A percentile compares a stretch with the other conserved stretches of the same genome.
Evolutionary conservation across 2,113 vertebrate genomes (phyloP).

Genomic region (Balaeniceps rex): DNA sequence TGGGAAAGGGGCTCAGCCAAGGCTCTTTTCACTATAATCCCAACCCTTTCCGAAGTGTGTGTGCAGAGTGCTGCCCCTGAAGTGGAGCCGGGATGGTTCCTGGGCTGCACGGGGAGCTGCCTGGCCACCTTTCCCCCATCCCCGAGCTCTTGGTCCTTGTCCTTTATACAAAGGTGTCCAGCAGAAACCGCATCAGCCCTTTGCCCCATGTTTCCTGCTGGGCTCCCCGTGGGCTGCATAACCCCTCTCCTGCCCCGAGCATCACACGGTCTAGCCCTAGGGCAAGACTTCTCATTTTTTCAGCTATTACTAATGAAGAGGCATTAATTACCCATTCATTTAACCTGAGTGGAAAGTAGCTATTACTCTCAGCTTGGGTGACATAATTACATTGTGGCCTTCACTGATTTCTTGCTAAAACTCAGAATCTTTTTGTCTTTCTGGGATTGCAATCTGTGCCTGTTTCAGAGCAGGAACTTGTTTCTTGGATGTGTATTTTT

Average conservation of each 20-base stretch:
- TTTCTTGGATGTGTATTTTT: background rate
- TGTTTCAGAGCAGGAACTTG: background rate
- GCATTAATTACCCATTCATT: background rate
- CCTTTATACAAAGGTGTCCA: background rate
- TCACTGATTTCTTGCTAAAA: background rate
- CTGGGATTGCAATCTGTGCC: background rate
- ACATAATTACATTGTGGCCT: background rate
- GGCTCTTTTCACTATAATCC: background rate
- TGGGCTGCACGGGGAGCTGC: background rate
- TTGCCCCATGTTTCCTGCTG: background rate
- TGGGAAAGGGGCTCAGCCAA: background rate
- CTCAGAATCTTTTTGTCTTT: background rate
- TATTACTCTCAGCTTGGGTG: background rate
- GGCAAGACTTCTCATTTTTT: background rate
- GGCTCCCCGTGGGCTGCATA: background rate
- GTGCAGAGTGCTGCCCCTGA: background rate
- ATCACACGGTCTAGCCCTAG: background rate
- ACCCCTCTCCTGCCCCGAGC: background rate
- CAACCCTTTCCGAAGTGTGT: fast-evolving
- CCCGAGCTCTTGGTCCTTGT: background rate
- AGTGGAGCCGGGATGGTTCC: fast-evolving
- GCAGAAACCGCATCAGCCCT: background rate
- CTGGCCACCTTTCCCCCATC: background rate
- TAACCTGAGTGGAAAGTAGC: background rate
- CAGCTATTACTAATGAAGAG: background rate